These are phyloP conservation scores for Crotalus helleri DNA, from an alignment of 2,113 vertebrate species.

Conservation along the genomic window DNA sequence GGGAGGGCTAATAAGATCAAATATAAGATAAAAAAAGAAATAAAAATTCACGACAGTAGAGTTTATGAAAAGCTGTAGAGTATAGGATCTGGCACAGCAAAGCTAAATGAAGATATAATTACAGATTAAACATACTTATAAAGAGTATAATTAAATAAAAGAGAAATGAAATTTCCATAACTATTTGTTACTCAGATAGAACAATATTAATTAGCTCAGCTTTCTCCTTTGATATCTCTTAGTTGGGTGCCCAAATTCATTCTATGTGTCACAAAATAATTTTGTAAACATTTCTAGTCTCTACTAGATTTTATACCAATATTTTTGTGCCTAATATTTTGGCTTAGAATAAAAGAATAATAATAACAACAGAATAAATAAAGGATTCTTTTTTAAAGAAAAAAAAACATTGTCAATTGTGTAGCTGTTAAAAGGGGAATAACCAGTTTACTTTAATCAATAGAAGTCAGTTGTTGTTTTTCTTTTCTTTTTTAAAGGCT, in stretches of 20 bases:
- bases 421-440: background rate
- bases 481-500: background rate
- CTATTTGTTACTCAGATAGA: background rate
- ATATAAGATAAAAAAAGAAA: background rate
- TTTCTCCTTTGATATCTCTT: background rate
- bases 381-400: background rate
- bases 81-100: background rate
- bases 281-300: background rate
- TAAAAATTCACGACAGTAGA: background rate
- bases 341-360: background rate
- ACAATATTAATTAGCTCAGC: background rate
- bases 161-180: constrained; percentile 8
- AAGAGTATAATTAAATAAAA: constrained; percentile 12
- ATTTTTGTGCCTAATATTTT: background rate
- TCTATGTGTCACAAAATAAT: background rate
- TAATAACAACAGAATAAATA: background rate
- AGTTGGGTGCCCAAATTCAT: background rate
- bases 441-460: background rate
- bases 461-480: background rate
- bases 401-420: background rate
- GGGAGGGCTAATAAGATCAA: background rate
- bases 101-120: background rate
- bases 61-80: background rate
- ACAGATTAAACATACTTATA: background rate
- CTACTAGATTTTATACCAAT: background rate